phyloP scores from a whole-genome alignment of 2,797 vertebrate species.

The Eulemur albifrons region DNA sequence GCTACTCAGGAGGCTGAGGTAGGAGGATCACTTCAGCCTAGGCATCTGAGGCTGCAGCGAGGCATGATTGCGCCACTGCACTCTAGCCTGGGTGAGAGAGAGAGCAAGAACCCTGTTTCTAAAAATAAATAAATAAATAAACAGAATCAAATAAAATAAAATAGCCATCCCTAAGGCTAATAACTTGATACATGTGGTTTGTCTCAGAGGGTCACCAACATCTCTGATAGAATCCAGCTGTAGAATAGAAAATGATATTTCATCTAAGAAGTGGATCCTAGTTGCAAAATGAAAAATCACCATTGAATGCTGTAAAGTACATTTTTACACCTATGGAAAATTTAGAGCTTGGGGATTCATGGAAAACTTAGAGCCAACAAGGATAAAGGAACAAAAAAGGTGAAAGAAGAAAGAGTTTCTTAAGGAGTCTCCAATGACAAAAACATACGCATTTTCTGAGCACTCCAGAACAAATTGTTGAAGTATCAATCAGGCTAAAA shows the following conservation, averaged over 20 bases:
- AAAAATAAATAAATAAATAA: not conserved
- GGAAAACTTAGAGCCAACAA: conserved; percentile 26
- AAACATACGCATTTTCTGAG: conserved; percentile 18
- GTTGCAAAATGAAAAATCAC: conserved; percentile 40
- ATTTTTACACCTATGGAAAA: not conserved
- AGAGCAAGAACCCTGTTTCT: not conserved
- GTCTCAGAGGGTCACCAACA: conserved; percentile 37
- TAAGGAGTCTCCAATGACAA: not conserved
- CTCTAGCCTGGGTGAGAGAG: not conserved
- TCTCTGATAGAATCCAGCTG: conserved; percentile 24
- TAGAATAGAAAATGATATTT: conserved; percentile 44
- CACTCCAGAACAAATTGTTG: not conserved
- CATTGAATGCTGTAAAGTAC: not conserved
- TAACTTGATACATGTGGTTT: conserved; percentile 49
- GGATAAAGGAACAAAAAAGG: not conserved
- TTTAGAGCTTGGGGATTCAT: not conserved
- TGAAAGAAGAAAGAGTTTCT: not conserved
- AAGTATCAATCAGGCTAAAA: not conserved
- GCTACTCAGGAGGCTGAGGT: no score
- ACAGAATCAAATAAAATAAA: no score
- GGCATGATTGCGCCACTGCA: not conserved
- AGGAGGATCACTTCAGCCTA: not conserved
- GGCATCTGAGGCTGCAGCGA: not conserved
- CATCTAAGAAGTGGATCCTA: conserved; percentile 7
- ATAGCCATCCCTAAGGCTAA: not conserved